Evolutionary conservation across 2,888 invertebrate genomes (phyloP).

Genomic region (Epinotia brunnichana): DNA sequence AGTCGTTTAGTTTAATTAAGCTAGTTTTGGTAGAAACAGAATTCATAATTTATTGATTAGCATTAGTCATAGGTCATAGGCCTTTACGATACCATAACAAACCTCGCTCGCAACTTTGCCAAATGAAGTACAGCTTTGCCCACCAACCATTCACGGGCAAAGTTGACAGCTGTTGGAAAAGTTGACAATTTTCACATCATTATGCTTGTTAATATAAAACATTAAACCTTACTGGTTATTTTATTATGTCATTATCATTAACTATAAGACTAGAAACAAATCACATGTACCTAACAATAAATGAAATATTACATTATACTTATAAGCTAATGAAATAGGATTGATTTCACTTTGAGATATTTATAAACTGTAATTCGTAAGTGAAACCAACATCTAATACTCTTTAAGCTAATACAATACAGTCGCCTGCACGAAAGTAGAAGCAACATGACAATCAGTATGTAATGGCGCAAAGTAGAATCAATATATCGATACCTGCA

Average conservation of each 20-base stretch:
- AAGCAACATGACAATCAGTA: too few species aligned
- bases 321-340: background rate
- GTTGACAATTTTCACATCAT: background rate
- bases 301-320: background rate
- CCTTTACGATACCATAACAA: background rate
- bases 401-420: too few species aligned
- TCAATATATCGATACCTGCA: too few species aligned
- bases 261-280: background rate
- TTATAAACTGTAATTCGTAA: too few species aligned
- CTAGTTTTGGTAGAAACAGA: background rate
- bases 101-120: background rate
- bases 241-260: background rate
- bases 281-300: too few species aligned
- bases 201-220: background rate
- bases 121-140: background rate
- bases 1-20: background rate
- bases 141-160: background rate
- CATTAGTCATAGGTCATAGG: background rate
- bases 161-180: constrained; percentile 1
- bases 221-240: background rate
- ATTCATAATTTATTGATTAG: background rate
- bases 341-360: too few species aligned
- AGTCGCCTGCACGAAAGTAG: too few species aligned
- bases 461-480: too few species aligned
- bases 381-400: too few species aligned